Evolutionary conservation across 2,113 vertebrate species (phyloP), one percentile per base, ranked within the genome.

Genomic region (Ahaetulla prasina): DNA sequence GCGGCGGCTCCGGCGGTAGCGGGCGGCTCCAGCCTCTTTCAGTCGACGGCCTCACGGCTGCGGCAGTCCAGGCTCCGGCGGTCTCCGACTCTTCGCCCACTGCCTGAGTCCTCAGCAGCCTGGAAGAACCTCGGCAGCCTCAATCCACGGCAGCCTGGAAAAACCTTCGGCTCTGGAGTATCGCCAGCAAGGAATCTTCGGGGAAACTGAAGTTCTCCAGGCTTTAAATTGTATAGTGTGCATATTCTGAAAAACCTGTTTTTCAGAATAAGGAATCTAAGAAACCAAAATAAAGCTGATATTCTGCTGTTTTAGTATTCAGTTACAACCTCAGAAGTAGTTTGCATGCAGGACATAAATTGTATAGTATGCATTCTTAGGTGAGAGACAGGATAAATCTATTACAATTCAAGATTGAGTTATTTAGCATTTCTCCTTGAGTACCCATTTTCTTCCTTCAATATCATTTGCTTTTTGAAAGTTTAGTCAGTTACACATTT

Each of bases 401-500:
- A 30, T 91, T 63, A 30, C 45, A 87, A 43, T 54, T 87, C 30
- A 89, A 8, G 27, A 25, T 35, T 92, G 43, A 85, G n/a, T 85
- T 57, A 63, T 25, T 49, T 14, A 52, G 49, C 23, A 92, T 27
- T 23, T 60, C 22, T 92, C 85, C 35, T 88, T 57, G 80, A 85
- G n/a, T 89, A 85, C 35, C 39, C 47, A 49, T 55, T 85, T 53
- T 22, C 5, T 63, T 30, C 74, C 5, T 90, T 22, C 14, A 57
- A 27, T 90, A 94, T 94, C 20, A 14, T 94, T 88, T 96, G 85
- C 94, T 16, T 20, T 55, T 54, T 95, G 3, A 95, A 96, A 94
- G 63, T 60, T 87, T 91, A 95, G 47, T 35, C 96, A 97, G 96
- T 96, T 96, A 97, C 93, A 94, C 85, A 91, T 85, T 92, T 27